Conservation (phyloP, 2,113 vertebrate genomes). For the Menura novaehollandiae region DNA sequence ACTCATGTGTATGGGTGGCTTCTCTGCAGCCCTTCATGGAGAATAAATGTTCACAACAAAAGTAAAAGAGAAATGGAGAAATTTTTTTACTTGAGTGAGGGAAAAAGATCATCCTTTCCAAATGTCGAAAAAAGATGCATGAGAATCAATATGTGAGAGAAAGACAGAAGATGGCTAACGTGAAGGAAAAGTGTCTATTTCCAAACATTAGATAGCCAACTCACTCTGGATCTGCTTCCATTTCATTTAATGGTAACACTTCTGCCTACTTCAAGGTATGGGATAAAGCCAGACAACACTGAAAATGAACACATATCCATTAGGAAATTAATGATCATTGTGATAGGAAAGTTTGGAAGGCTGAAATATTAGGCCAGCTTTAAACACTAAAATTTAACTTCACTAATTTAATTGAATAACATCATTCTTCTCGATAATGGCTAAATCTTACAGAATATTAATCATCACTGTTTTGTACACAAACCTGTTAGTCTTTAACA, state of each 20-base stretch:
- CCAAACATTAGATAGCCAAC: not conserved
- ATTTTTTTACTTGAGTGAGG: not conserved
- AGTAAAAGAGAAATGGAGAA: not conserved
- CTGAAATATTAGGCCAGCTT: not conserved
- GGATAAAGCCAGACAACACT: not conserved
- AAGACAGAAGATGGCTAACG: not conserved
- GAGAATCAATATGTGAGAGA: not conserved
- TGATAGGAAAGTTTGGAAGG: not conserved
- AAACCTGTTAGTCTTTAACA: not conserved
- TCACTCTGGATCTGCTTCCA: not conserved
- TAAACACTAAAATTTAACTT: not conserved
- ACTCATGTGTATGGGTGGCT: not conserved
- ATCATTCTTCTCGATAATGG: not conserved
- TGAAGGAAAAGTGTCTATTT: not conserved
- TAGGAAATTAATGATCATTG: not conserved
- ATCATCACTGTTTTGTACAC: not conserved
- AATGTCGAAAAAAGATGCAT: not conserved
- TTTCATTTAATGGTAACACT: not conserved
- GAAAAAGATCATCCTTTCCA: not conserved
- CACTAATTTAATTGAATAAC: not conserved
- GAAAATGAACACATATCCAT: not conserved
- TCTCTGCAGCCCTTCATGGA: not conserved
- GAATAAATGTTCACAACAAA: not conserved
- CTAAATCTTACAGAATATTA: not conserved
- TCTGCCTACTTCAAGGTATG: not conserved